phyloP scores from a whole-genome alignment of 2,797 vertebrate genomes.

The Scyliorhinus canicula region DNA sequence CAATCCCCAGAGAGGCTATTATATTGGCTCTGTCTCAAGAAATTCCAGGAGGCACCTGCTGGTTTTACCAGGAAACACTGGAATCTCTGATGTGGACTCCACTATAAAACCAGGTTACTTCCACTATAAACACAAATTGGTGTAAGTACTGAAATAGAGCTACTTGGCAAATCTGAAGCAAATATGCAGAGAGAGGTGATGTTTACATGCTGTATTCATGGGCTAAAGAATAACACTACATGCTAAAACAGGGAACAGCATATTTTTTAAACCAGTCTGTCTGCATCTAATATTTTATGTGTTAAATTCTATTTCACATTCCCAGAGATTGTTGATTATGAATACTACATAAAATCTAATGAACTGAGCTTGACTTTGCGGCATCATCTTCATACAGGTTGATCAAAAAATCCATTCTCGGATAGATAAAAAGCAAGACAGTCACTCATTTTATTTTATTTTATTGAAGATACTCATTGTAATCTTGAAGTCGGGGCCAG shows the following conservation, averaged over 20 bases:
- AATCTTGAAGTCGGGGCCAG: background rate
- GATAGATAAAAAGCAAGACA: too few relatives aligned
- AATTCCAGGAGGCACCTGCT: background rate
- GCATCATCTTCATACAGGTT: background rate
- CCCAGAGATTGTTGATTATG: background rate
- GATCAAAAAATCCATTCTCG: background rate
- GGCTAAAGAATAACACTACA: background rate
- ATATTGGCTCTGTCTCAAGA: rapidly evolving
- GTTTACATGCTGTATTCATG: background rate
- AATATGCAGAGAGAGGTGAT: background rate
- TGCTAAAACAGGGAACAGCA: background rate
- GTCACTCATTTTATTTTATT: background rate
- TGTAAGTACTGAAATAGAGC: slow-evolving; percentile 4
- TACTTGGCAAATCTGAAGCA: too few relatives aligned
- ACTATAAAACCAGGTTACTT: background rate
- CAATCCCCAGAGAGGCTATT: background rate
- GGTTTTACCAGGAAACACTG: background rate
- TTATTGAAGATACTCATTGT: background rate
- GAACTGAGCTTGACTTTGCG: background rate
- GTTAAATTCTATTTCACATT: background rate
- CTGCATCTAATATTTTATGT: background rate
- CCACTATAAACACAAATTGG: slow-evolving; percentile 35
- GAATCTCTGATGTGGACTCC: background rate
- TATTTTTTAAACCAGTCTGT: background rate
- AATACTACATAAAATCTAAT: background rate